Conservation (phyloP, 2,113 vertebrate genomes). For the Oceanodroma tethys region DNA sequence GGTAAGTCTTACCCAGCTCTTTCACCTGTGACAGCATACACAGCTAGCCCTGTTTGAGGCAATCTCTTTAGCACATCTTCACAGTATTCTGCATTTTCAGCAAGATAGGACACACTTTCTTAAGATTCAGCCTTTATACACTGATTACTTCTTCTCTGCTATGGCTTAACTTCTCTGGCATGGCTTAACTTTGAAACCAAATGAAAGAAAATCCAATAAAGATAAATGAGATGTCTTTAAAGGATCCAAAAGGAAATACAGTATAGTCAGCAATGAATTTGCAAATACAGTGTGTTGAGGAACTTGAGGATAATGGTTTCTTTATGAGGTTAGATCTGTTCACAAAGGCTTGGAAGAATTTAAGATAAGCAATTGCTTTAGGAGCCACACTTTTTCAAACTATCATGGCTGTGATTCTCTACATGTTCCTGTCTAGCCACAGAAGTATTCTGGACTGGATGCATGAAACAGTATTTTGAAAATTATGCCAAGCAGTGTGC, state of each 20-base stretch:
- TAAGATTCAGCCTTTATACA: background rate
- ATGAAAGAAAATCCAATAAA: conserved; percentile 25
- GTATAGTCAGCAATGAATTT: background rate
- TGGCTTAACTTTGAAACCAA: conserved; percentile 10
- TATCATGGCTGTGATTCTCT: background rate
- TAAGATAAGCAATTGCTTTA: conserved; percentile 10
- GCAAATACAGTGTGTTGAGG: background rate
- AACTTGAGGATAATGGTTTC: background rate
- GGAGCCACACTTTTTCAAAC: background rate
- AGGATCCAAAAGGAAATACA: background rate
- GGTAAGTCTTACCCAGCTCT: background rate
- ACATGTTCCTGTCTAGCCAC: background rate
- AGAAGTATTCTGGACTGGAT: background rate
- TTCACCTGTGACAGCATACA: background rate
- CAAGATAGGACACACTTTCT: background rate
- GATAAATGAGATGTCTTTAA: conserved; percentile 6
- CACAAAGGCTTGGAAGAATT: background rate
- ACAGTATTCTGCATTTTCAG: background rate
- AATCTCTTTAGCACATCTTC: background rate
- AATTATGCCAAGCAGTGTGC: background rate
- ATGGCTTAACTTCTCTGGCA: background rate
- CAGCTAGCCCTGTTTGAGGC: background rate
- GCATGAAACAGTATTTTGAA: background rate
- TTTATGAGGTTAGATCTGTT: background rate
- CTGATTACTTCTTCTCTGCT: conserved; percentile 2